phyloP scores from a whole-genome alignment of 2,888 invertebrate genomes.

The Tholera decimalis region DNA sequence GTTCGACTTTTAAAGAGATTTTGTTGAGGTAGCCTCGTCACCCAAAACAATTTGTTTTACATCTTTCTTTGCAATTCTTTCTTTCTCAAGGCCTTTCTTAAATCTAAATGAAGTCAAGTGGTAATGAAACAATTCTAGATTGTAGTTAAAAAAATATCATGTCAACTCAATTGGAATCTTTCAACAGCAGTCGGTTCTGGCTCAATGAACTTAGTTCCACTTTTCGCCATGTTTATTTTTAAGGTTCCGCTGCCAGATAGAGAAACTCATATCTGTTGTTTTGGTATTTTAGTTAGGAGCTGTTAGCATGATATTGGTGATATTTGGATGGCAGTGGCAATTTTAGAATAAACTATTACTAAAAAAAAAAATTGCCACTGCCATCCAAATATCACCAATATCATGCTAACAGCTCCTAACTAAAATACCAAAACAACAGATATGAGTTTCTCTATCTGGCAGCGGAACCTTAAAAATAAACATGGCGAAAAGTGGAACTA shows the following conservation, averaged over 20 bases:
- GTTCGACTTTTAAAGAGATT: no score
- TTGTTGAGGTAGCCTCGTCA: no score
- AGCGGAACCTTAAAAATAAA: constrained; percentile 7
- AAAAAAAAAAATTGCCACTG: no score
- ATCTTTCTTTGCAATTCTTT: neutral
- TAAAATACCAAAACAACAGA: no score
- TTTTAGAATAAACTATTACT: no score
- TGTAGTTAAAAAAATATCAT: neutral
- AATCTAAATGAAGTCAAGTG: constrained; percentile 8
- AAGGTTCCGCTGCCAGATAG: neutral
- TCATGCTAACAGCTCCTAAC: no score
- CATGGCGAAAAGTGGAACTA: neutral
- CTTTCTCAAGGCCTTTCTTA: neutral
- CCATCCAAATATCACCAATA: no score
- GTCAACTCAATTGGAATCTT: constrained; percentile 14
- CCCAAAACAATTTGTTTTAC: neutral
- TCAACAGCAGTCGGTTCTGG: constrained; percentile 9
- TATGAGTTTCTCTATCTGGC: neutral
- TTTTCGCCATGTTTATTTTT: constrained; percentile 1
- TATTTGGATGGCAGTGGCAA: no score
- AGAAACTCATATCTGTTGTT: neutral
- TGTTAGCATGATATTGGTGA: no score
- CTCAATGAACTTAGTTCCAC: constrained; percentile 18
- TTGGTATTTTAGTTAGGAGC: no score
- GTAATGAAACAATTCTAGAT: neutral